Evolutionary conservation across 2,888 invertebrate genomes (phyloP), one percentile per base, ranked within the genome.

Genomic region (Meghimatium bilineatum): DNA sequence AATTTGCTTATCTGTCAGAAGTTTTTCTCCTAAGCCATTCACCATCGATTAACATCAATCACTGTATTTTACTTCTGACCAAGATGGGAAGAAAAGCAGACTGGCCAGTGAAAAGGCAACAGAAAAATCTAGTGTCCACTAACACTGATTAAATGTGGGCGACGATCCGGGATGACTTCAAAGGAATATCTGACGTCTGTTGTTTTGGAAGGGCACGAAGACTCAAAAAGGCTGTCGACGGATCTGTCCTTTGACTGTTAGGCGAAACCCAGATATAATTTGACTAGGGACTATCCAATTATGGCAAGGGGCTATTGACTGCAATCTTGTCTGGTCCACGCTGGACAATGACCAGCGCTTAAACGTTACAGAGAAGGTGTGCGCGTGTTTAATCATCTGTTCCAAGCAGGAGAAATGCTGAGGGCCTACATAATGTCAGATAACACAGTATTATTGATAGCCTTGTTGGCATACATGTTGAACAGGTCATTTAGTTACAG

Each of bases 201-300:
- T 79, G 69, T 79, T 79, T 79, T 23, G 32, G 38, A 32, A 79
- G 69, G 79, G 49, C 8, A 36, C 5, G 12, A 29, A 5, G 69
- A 69, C 52, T 69, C 79, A 67, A 69, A n/a, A 44, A 69, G 49
- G 1, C 29, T 38, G 78, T 29, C 29, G 67, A 66, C n/a, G 78
- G 67, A 38, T 44, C 78, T 29, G 34, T 67, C 78, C 66, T 79
- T 79, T 38, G 79, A 36, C 38, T 69, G 38, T 8, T 49, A 17
- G 49, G 69, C 36, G 32, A 67, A 67, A 69, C 60, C 29, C 49
- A 49, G 79, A 49, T 69, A 38, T 79, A 78, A 78, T 78, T 78
- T 67, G 69, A 67, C 29, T 32, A 44, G 26, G 79, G 63, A n/a
- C 79, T 38, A 29, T 79, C 69, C 79, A 79, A 79, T 79, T 79